Conservation (phyloP, 2,888 invertebrate genomes). For the Sminthurinus aureus region DNA sequence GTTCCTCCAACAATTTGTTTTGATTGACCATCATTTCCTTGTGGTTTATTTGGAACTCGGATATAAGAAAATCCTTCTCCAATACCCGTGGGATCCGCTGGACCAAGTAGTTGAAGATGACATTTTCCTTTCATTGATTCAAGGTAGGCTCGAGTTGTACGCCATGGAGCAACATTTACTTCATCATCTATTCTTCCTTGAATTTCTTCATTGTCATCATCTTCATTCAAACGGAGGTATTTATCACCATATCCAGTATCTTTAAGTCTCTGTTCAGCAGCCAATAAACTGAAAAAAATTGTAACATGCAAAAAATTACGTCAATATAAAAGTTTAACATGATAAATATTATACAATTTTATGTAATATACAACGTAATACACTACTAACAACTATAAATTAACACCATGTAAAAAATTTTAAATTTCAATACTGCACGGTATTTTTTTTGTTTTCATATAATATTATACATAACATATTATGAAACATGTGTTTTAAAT, state of each 20-base stretch:
- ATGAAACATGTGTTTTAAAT: too few species aligned
- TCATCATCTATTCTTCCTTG: conserved; percentile 98
- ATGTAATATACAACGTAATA: too few species aligned
- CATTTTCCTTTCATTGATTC: conserved; percentile 99
- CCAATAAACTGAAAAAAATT: conserved; percentile 85
- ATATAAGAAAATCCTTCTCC: conserved; percentile 99
- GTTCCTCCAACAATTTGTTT: conserved; percentile 97
- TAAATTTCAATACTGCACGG: too few species aligned
- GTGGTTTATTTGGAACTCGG: conserved; percentile 96
- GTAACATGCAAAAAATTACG: conserved; percentile 72
- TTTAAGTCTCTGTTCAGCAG: conserved; percentile 94
- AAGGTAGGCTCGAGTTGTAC: conserved; percentile 97
- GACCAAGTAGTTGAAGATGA: conserved; percentile 92
- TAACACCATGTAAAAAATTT: too few species aligned
- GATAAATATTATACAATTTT: neutral
- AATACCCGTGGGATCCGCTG: conserved; percentile 84
- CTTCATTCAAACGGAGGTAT: conserved; percentile 94
- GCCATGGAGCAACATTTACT: conserved; percentile 97
- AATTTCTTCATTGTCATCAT: conserved; percentile 95
- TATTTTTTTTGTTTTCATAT: too few species aligned
- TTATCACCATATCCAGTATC: conserved; percentile 91
- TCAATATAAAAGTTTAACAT: neutral
- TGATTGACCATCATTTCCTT: conserved; percentile 87
- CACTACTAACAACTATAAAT: too few species aligned
- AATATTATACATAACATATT: too few species aligned